Base-by-base conservation (phyloP, 1,140 invertebrate genomes). In the Manduca sexta region DNA sequence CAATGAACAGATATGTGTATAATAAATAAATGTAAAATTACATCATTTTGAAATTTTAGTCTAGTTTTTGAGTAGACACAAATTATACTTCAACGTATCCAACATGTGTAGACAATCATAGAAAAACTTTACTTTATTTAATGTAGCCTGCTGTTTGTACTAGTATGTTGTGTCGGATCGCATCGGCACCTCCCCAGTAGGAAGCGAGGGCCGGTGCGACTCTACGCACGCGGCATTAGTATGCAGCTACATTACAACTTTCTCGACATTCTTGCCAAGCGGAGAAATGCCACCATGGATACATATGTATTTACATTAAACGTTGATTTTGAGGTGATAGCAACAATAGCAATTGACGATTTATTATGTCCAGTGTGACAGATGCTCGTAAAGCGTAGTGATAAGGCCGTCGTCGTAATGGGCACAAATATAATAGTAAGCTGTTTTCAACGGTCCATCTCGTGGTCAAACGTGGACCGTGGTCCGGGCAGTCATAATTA, bases 211-310 rank as follows among this genome's bases (percentile, higher is more conserved):
- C 56, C 57, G 52, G 45, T 13, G 64, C 65, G 57, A 63, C 60
- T 59, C 67, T 51, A 42, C 53, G 48, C 61, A 49, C 58, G 38
- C 67, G 51, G 50, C 69, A 84, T 82, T 84, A 84, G 78, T 84
- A 84, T 84, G 78, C 78, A 67, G 57, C 48, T 66, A 70, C 74
- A 76, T 79, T 70, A 81, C 74, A 77, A 84, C 81, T 84, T 84
- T 84, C 81, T 77, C 80, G 72, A 74, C 81, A 84, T 84, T 84
- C 81, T 74, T 84, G 68, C 52, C 65, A 65, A 54, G 58, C 60
- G 69, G 78, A 80, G 80, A 84, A 81, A 84, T 81, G 75, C 72
- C 64, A 67, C 60, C 66, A 60, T 57, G 57, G 61, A 65, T 69
- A 69, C 63, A 66, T 21, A 21, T 21, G 7, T 3, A 2, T 2